Conservation (phyloP, 1,140 invertebrate genomes). For the Drosophila biarmipes region DNA sequence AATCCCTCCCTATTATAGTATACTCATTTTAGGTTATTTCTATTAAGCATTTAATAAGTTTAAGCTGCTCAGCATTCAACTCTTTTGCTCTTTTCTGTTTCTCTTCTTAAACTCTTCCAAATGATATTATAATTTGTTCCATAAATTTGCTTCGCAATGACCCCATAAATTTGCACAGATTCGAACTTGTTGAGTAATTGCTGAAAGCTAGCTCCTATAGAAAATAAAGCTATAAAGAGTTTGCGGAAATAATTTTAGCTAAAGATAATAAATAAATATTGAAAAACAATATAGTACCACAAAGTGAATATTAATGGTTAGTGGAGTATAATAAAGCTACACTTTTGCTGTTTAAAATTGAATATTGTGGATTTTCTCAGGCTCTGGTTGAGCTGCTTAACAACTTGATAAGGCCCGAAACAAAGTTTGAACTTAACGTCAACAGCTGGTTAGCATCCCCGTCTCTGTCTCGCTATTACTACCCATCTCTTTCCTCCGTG, state of each 20-base stretch:
- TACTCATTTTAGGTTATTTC: too few relatives aligned
- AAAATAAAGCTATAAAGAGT: neutral
- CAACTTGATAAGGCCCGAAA: conserved; percentile 13
- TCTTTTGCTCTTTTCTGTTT: neutral
- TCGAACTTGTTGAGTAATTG: neutral
- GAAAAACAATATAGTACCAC: too few relatives aligned
- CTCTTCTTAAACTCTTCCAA: neutral
- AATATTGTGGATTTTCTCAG: conserved; percentile 11
- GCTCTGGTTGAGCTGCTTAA: conserved; percentile 1
- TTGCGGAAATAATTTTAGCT: neutral
- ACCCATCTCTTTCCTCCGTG: conserved; percentile 4
- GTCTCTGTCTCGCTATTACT: neutral
- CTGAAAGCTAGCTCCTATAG: neutral
- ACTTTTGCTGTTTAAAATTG: neutral
- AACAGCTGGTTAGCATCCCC: conserved; percentile 44
- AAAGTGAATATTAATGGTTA: too few relatives aligned
- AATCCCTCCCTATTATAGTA: too few relatives aligned
- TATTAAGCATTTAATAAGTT: too few relatives aligned
- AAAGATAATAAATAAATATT: too few relatives aligned
- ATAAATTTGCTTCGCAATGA: neutral
- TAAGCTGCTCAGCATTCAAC: neutral
- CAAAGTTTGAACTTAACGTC: conserved; percentile 43
- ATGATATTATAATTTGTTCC: neutral
- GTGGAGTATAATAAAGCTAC: neutral
- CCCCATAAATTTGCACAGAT: neutral